These are phyloP conservation scores for Pyrrhosoma nymphula DNA, from an alignment of 2,888 invertebrate species.

Conservation along the genomic window DNA sequence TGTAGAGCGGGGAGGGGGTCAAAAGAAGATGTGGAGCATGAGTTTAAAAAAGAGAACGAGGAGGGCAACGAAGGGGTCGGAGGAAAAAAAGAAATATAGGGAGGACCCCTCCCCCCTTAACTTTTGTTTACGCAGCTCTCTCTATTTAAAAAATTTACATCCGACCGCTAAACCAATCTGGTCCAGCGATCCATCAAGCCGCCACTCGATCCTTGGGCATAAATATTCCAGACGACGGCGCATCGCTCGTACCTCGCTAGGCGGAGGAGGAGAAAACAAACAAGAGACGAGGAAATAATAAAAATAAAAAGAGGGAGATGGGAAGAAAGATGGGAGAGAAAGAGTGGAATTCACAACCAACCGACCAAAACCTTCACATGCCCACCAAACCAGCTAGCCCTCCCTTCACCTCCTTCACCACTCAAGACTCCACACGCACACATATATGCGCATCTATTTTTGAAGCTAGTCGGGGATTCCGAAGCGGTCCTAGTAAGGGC, in stretches of 20 bases:
- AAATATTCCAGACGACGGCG: conserved; percentile 19
- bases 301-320: neutral
- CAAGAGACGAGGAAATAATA: conserved; percentile 8
- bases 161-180: conserved; percentile 36
- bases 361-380: neutral
- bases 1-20: neutral
- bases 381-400: neutral
- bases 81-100: neutral
- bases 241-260: neutral
- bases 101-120: neutral
- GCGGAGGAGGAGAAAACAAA: neutral
- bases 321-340: neutral
- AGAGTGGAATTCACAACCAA: neutral
- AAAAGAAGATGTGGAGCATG: neutral
- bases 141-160: neutral
- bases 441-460: neutral
- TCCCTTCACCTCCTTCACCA: neutral
- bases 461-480: neutral
- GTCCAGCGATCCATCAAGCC: conserved; percentile 24
- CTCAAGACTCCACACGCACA: neutral
- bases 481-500: neutral
- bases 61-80: neutral
- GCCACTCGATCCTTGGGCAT: conserved; percentile 27
- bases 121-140: conserved; percentile 28
- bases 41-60: neutral